Evolutionary conservation across 92 coral and sea anemone species (phyloP), one percentile per base, ranked within the genome.

Genomic region (Umimayanthus kanabou): DNA sequence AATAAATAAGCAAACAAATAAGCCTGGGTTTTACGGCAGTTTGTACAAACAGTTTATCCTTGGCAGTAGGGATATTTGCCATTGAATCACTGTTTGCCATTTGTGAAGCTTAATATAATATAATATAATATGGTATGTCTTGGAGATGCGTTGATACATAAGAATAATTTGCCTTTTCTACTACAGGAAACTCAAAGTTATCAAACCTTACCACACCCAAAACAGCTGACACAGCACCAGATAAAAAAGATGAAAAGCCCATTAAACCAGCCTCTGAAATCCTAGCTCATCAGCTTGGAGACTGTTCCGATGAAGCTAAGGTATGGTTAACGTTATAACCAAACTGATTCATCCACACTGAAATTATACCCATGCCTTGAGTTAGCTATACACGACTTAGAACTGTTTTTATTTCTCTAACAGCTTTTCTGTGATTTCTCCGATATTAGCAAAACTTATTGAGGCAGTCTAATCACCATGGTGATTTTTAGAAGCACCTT

Each of bases 181-280:
- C 64, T 26, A 45, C 25, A 45, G 87, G 20, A 67, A 45, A 23
- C 45, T 4, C 77, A 15, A 83, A 61, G 26, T 61, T 61, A 16
- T 61, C 69, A 61, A 61, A 33, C 15, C 66, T 28, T 2, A 39
- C 87, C 22, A 47, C 23, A 29, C 26, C 16, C 10, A 49, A 30
- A 26, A 72, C 66, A 67, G 39, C 77, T 69, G 67, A 83, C 43
- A 47, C 26, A 18, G 49, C 37, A 6, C 64, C 29, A 30, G n/a
- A 26, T 26, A 37, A 39, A 13, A 83, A 42, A 5, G 65, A 83
- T 6, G 64, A 70, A 28, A 72, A 69, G 67, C 66, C 87, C 3
- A 33, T 70, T 83, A 58, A 47, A 70, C 87, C 67, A 69, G 87
- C 53, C 30, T 83, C 87, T 2, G 87, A 67, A 18, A 42, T 16